Percentiles rank a stretch among this genome's conserved stretches.
Evolutionary conservation across 2,113 vertebrate species (phyloP).

Genomic region (Phocoena phocoena): DNA sequence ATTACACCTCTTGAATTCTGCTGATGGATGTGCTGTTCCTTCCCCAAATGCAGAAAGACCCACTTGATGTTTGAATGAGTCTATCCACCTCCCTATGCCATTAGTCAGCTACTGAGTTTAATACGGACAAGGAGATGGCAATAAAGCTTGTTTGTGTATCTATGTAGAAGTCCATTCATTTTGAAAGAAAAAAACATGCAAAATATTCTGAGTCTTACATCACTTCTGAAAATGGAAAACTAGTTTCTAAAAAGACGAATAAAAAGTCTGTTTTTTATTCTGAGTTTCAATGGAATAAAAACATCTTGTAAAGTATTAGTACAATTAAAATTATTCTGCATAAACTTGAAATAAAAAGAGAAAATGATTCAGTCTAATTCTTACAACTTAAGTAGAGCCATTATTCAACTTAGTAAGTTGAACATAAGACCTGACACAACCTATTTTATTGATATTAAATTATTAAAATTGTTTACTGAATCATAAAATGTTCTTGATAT

Average conservation of each 20-base stretch:
- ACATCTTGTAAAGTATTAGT: neutral
- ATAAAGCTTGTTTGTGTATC: neutral
- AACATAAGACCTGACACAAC: neutral
- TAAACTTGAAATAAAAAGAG: neutral
- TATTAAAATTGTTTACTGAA: neutral
- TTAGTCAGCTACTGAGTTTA: neutral
- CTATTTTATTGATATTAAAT: neutral
- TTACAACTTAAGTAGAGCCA: neutral
- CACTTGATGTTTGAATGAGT: neutral
- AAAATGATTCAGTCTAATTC: neutral
- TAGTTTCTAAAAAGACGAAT: neutral
- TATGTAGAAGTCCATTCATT: neutral
- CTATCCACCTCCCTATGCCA: neutral
- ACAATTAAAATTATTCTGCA: neutral
- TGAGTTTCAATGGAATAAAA: neutral
- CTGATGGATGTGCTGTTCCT: neutral
- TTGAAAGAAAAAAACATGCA: constrained; percentile 9
- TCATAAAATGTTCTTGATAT: neutral
- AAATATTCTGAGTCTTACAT: neutral
- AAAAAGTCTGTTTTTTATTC: neutral
- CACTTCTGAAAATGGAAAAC: neutral
- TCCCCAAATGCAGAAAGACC: neutral
- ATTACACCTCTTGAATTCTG: neutral
- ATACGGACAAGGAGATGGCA: neutral
- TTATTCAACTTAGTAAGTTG: neutral